Percentiles rank a stretch among this genome's conserved stretches.
Conservation (phyloP, 2,113 vertebrate genomes). For the Pimephales promelas region DNA sequence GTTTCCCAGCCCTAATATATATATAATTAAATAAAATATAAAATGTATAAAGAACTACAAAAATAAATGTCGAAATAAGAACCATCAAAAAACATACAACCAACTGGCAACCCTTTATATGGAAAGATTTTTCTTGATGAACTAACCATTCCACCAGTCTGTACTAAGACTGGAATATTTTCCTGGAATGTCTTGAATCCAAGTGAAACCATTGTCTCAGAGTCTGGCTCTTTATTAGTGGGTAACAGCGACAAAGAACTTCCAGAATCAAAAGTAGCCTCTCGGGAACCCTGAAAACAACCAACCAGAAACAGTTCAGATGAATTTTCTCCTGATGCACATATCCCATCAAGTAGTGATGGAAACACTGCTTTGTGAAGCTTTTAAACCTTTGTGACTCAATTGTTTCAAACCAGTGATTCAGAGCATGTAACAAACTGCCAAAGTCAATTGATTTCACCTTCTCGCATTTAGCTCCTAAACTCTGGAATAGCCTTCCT, state of each 20-base stretch:
- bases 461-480: no score
- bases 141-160: conserved; percentile 61
- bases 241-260: conserved; percentile 52
- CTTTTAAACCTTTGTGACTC: no score
- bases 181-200: conserved; percentile 63
- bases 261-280: conserved; percentile 51
- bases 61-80: neutral
- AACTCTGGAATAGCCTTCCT: no score
- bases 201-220: conserved; percentile 56
- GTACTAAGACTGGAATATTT: conserved; percentile 52
- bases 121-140: neutral
- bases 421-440: no score
- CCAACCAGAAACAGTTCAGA: neutral
- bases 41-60: neutral
- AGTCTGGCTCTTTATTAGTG: neutral
- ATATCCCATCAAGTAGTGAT: neutral
- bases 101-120: neutral
- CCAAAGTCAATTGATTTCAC: no score
- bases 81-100: neutral
- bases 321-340: neutral
- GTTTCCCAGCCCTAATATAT: no score
- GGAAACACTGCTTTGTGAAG: no score
- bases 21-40: neutral
- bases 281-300: conserved; percentile 59
- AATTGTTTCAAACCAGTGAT: no score